Percentiles rank a stretch among this genome's conserved stretches.
Conservation (phyloP, 1,140 invertebrate species). For the Drosophila kurseongensis region DNA sequence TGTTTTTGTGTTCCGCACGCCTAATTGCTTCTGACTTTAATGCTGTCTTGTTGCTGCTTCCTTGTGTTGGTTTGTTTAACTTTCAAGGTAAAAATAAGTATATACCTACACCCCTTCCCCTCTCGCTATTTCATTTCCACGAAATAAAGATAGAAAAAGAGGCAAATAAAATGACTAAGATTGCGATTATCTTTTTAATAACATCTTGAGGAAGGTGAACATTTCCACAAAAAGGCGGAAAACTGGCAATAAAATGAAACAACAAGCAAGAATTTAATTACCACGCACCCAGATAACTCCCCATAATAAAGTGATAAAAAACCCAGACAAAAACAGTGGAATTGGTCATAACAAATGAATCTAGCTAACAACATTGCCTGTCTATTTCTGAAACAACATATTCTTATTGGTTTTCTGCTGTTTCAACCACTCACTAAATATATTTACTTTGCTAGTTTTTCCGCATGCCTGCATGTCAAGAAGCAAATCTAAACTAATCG, state of each 20-base stretch:
- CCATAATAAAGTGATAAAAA: slow-evolving; percentile 48
- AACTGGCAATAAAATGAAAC: slow-evolving; percentile 44
- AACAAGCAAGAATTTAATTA: slow-evolving; percentile 66
- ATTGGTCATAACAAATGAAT: not conserved
- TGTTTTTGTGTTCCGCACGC: slow-evolving; percentile 46
- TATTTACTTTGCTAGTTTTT: slow-evolving; percentile 27
- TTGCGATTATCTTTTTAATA: slow-evolving; percentile 74
- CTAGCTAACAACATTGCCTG: not conserved
- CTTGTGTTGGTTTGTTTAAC: slow-evolving; percentile 69
- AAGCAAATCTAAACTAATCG: slow-evolving; percentile 29
- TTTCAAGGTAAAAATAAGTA: slow-evolving; percentile 63
- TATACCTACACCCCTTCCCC: slow-evolving; percentile 24
- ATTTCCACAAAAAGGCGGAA: slow-evolving; percentile 32
- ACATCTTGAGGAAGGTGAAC: slow-evolving; percentile 37
- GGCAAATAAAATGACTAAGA: slow-evolving; percentile 43
- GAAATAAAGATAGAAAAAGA: slow-evolving; percentile 29
- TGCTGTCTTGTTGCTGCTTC: slow-evolving; percentile 42
- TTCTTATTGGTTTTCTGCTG: too few relatives aligned
- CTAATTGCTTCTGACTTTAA: slow-evolving; percentile 72
- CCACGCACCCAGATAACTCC: slow-evolving; percentile 51
- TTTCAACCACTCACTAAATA: not conserved
- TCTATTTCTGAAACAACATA: too few relatives aligned
- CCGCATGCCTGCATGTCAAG: slow-evolving; percentile 23
- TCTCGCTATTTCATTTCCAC: slow-evolving; percentile 42
- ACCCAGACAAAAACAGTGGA: not conserved